Percentiles rank a stretch among this genome's conserved stretches.
Conservation (phyloP, 37 sponge, comb jelly and placozoan species). For the Tethya wilhelma region DNA sequence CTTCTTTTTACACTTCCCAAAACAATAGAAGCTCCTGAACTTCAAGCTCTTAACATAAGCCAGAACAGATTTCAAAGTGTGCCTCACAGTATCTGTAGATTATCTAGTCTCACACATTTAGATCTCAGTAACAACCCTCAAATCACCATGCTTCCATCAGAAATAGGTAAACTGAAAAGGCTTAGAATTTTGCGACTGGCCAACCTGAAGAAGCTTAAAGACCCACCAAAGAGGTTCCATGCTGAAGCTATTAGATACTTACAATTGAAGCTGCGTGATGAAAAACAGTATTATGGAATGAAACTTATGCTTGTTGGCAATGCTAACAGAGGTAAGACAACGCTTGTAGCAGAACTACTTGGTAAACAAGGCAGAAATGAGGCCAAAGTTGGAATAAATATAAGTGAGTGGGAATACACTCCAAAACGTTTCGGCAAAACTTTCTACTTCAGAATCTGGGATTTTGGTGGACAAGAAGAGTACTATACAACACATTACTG, state of each 20-base stretch:
- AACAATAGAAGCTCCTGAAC: conserved; percentile 49
- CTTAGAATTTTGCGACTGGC: conserved; percentile 49
- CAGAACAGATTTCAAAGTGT: conserved; percentile 74
- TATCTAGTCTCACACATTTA: conserved; percentile 55
- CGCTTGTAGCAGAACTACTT: conserved; percentile 85
- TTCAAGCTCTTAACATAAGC: conserved; percentile 73
- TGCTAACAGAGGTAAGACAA: conserved; percentile 86
- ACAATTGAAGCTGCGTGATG: conserved; percentile 75
- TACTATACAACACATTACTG: conserved; percentile 98
- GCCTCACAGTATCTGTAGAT: conserved; percentile 82
- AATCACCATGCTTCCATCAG: conserved; percentile 72
- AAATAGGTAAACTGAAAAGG: conserved; percentile 76
- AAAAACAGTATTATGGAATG: conserved; percentile 86
- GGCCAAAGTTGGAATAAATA: conserved; percentile 93
- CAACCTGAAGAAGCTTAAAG: conserved; percentile 79
- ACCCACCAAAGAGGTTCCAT: conserved; percentile 73
- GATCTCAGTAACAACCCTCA: conserved; percentile 76
- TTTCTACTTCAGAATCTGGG: conserved; percentile 93
- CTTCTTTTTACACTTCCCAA: conserved; percentile 70
- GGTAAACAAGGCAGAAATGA: conserved; percentile 77
- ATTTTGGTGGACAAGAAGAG: conserved; percentile 96
- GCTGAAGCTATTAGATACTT: conserved; percentile 73
- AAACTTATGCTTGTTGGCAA: conserved; percentile 94
- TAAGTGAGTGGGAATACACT: conserved; percentile 81
- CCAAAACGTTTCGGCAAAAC: conserved; percentile 44